Base-by-base conservation (phyloP, 2,797 vertebrate genomes). In the Pelobates cultripes region DNA sequence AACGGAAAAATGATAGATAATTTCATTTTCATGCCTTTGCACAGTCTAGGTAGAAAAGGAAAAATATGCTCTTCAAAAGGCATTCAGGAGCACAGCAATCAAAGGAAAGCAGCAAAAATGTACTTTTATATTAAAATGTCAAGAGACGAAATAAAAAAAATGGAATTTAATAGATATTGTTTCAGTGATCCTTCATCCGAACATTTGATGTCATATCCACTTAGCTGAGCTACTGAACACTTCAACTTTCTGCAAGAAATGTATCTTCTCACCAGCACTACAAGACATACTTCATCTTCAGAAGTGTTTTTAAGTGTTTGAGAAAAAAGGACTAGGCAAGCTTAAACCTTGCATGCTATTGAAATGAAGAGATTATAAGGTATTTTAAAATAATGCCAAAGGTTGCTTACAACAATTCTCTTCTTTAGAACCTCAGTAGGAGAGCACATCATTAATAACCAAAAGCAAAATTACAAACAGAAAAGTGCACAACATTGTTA, bases 81-180 rank as follows among this genome's bases (percentile, higher is more conserved):
- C 10, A 17, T 43, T 43, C 55, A 64, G 15, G 28, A 17, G 43
- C 10, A 69, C 2, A 47, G 2, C 28, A 60, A 70, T 75, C 72
- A 79, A 14, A 43, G 40, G 57, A 55, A 66, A 43, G n/a, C 73
- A 73, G 12, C 17, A 70, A 10, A 45, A 17, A 3, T 69, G 55
- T 43, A 0, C 17, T 68, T 14, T 51, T 69, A 64, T 76, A 71
- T 76, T 81, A 68, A 81, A 81, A 84, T 73, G 70, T 69, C 78
- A 84, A 53, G 40, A 63, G 47, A 77, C 40, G 41, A 77, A 78
- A 8, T 13, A 74, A 70, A 81, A 68, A 68, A 66, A 76, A 81
- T 81, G 68, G 66, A 76, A 76, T 81, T 43, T 71, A 81, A 84
- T 81, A 71, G 61, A 64, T 64, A 64, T 64, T 64, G 61, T 64